phyloP scores from a whole-genome alignment of 2,888 invertebrate genomes.

The Seira sanloemensis region DNA sequence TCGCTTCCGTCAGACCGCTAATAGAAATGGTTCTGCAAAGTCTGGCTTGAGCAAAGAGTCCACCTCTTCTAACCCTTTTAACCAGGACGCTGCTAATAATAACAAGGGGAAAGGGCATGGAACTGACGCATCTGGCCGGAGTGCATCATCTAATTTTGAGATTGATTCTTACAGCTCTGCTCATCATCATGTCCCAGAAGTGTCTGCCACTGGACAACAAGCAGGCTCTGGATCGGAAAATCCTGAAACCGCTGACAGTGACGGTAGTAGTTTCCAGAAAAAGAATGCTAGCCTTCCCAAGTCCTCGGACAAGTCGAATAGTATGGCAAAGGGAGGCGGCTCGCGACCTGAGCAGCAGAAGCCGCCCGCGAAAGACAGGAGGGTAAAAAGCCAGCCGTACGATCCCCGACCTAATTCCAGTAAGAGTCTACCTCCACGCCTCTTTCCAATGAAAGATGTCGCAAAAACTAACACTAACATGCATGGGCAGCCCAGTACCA shows the following conservation, averaged over 20 bases:
- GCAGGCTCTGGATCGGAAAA: slow-evolving; percentile 30
- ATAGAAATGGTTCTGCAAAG: slow-evolving; percentile 44
- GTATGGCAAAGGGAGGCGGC: background rate
- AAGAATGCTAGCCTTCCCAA: background rate
- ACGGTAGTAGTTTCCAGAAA: slow-evolving; percentile 47
- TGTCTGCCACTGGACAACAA: too few relatives aligned
- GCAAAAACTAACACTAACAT: slow-evolving; percentile 10
- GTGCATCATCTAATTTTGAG: slow-evolving; percentile 47
- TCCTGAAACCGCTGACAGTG: slow-evolving; percentile 44
- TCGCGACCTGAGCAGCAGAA: background rate
- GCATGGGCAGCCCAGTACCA: background rate
- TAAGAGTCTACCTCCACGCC: slow-evolving; percentile 58
- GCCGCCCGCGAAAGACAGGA: slow-evolving; percentile 38
- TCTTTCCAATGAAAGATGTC: slow-evolving; percentile 41
- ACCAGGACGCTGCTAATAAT: slow-evolving; percentile 65
- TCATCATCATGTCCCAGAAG: slow-evolving; percentile 20
- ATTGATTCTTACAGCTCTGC: slow-evolving; percentile 54
- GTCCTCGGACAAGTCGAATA: background rate
- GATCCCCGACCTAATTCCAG: slow-evolving; percentile 67
- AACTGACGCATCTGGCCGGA: slow-evolving; percentile 1
- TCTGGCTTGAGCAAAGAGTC: slow-evolving; percentile 37
- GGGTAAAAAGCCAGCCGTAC: slow-evolving; percentile 70
- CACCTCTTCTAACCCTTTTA: slow-evolving; percentile 48
- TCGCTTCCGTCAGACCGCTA: slow-evolving; percentile 45
- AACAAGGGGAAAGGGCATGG: slow-evolving; percentile 52